These are phyloP conservation scores for Gallinago solitaria DNA, from an alignment of 2,797 vertebrate genomes.

Conservation along the genomic window DNA sequence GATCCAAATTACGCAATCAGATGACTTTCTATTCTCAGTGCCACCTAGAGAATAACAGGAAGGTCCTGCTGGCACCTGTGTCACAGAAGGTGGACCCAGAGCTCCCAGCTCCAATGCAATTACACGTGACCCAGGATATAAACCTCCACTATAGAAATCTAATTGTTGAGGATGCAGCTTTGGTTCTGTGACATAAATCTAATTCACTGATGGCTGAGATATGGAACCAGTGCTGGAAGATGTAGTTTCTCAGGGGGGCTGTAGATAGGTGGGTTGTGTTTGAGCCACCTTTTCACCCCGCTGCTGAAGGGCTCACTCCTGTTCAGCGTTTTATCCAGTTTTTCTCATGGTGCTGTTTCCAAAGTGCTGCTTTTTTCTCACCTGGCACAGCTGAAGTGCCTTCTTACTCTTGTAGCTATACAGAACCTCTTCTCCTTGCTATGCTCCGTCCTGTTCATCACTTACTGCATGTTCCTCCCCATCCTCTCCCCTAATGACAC, in stretches of 20 bases:
- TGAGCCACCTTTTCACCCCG: not conserved
- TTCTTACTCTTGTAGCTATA: not conserved
- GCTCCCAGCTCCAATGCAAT: not conserved
- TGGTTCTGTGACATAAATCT: not conserved
- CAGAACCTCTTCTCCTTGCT: not conserved
- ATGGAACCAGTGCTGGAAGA: not conserved
- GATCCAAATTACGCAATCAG: too few relatives aligned
- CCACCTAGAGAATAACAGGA: not conserved
- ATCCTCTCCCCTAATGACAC: not conserved
- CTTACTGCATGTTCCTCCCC: not conserved
- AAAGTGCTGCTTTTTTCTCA: not conserved
- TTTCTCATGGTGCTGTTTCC: not conserved
- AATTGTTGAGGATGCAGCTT: not conserved
- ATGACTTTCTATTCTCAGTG: not conserved
- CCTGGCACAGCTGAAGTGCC: too few relatives aligned
- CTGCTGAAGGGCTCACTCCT: not conserved
- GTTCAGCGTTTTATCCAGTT: not conserved
- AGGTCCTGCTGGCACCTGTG: not conserved
- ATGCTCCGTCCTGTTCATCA: not conserved
- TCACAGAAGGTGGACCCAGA: not conserved
- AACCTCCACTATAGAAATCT: not conserved
- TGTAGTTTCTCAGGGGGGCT: not conserved
- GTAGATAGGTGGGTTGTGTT: not conserved
- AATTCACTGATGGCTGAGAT: not conserved
- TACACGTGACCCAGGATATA: not conserved